Evolutionary conservation across 2,113 vertebrate species (phyloP).

Genomic region (Parus major): DNA sequence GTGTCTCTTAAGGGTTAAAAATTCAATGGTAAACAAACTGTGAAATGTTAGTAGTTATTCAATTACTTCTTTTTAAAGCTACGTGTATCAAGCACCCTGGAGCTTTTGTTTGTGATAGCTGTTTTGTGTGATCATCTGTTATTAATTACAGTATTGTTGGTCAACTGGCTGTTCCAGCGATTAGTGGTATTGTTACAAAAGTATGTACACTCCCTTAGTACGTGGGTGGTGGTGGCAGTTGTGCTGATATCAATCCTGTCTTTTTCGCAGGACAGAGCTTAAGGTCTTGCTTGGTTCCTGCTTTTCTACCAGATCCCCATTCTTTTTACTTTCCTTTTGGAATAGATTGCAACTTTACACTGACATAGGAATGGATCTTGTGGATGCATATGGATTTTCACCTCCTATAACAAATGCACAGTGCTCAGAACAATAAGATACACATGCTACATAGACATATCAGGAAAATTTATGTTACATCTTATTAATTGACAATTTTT

Average conservation of each 20-base stretch:
- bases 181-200: constrained; percentile 53
- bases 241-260: background rate
- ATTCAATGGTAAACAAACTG: background rate
- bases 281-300: background rate
- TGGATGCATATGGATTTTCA: background rate
- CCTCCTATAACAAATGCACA: background rate
- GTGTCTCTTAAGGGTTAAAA: background rate
- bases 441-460: background rate
- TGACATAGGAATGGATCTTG: background rate
- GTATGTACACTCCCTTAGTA: constrained; percentile 32
- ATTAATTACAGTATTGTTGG: constrained; percentile 45
- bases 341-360: background rate
- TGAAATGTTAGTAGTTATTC: background rate
- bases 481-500: background rate
- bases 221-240: constrained; percentile 26
- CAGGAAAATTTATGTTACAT: background rate
- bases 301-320: background rate
- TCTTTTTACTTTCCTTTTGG: background rate
- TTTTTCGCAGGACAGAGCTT: background rate
- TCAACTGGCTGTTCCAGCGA: constrained; percentile 23
- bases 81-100: background rate
- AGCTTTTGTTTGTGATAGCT: background rate
- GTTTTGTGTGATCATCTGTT: constrained; percentile 48
- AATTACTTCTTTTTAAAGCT: background rate
- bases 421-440: background rate